Conservation (phyloP, 2,888 invertebrate genomes). For the Pristionchus fissidentatus region DNA sequence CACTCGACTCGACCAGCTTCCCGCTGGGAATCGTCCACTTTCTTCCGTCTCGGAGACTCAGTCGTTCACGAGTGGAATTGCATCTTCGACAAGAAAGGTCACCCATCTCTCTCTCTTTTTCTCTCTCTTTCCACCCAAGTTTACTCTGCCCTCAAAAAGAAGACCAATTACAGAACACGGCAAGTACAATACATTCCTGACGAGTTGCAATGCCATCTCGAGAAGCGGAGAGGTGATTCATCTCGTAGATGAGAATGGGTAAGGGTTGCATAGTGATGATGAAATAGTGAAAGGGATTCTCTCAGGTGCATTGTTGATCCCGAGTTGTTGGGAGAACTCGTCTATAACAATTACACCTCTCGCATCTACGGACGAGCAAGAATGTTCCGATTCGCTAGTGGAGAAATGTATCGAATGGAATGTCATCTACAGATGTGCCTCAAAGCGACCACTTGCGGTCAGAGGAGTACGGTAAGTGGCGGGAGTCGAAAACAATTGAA, state of each 20-base stretch:
- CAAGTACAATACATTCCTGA: conserved; percentile 57
- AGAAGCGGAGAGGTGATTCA: conserved; percentile 62
- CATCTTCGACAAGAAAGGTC: conserved; percentile 53
- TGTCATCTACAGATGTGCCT: conserved; percentile 60
- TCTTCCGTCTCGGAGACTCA: conserved; percentile 61
- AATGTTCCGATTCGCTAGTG: conserved; percentile 61
- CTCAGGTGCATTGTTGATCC: conserved; percentile 63
- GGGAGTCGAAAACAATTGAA: neutral
- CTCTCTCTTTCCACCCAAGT: neutral
- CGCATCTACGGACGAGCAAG: conserved; percentile 60
- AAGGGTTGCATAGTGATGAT: neutral
- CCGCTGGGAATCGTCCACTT: conserved; percentile 59
- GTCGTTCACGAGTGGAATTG: conserved; percentile 68
- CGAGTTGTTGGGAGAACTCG: conserved; percentile 63
- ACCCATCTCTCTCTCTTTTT: neutral
- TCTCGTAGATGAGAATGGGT: conserved; percentile 66
- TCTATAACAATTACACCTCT: conserved; percentile 58
- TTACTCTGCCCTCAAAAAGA: neutral
- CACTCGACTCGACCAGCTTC: conserved; percentile 61
- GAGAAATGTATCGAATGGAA: conserved; percentile 62
- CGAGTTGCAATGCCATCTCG: conserved; percentile 62
- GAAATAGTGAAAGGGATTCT: neutral
- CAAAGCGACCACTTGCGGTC: conserved; percentile 48
- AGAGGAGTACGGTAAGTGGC: conserved; percentile 22
- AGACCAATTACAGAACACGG: conserved; percentile 51